These are phyloP conservation scores for Apodemia zela DNA, from an alignment of 2,888 invertebrate genomes.

Conservation along the genomic window DNA sequence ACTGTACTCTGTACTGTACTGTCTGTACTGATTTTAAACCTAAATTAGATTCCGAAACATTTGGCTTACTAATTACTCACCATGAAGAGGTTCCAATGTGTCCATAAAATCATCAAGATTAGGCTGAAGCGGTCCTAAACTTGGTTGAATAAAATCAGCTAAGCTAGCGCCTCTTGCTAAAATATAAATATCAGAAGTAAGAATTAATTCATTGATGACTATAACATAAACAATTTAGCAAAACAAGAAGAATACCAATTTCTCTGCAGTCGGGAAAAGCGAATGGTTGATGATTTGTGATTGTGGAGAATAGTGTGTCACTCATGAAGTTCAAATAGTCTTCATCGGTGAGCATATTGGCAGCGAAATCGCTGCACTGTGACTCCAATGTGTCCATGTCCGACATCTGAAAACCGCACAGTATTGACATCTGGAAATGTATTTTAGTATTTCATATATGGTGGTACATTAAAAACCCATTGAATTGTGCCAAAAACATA, in stretches of 20 bases:
- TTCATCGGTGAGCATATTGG: conserved; percentile 90
- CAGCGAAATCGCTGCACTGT: conserved; percentile 82
- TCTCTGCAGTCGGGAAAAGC: conserved; percentile 98
- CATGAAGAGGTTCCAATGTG: conserved; percentile 91
- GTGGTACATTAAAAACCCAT: not conserved
- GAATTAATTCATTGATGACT: conserved; percentile 19
- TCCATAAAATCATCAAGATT: conserved; percentile 98
- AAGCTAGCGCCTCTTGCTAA: conserved; percentile 91
- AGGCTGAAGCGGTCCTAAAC: conserved; percentile 97
- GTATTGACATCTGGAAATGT: conserved; percentile 34
- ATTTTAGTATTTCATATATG: conserved; percentile 13
- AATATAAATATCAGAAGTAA: conserved; percentile 39
- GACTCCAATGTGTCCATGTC: conserved; percentile 88
- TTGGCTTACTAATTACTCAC: conserved; percentile 57
- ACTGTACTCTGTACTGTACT: no score
- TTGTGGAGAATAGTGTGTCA: conserved; percentile 94
- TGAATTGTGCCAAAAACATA: conserved; percentile 9
- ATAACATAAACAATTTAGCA: conserved; percentile 21
- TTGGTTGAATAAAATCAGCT: conserved; percentile 99
- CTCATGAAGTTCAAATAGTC: conserved; percentile 93
- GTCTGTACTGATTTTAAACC: no score
- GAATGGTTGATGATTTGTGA: conserved; percentile 91
- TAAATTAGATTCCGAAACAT: no score
- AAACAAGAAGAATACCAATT: conserved; percentile 84
- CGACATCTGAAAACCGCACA: conserved; percentile 76